phyloP scores from a whole-genome alignment of 2,797 vertebrate species.

The Cyclura pinguis region DNA sequence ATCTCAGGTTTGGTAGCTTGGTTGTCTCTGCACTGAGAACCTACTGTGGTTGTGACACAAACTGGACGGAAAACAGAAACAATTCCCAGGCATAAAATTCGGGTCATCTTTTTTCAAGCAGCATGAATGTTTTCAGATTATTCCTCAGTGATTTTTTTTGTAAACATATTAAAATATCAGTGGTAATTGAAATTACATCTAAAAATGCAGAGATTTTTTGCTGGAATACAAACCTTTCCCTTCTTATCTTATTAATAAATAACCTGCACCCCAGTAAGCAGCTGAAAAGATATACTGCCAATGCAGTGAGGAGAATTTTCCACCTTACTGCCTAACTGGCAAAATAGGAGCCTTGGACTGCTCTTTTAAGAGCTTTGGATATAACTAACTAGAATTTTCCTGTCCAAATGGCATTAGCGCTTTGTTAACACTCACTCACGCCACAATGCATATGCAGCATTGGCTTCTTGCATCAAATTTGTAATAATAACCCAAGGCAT shows the following conservation, averaged over 20 bases:
- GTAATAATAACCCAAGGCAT: background rate
- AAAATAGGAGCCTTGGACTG: constrained; percentile 67
- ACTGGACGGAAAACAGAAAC: constrained; percentile 22
- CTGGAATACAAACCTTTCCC: constrained; percentile 21
- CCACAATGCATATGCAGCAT: constrained; percentile 29
- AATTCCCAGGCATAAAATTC: constrained; percentile 12
- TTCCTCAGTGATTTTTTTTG: constrained; percentile 15
- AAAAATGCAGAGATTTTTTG: background rate
- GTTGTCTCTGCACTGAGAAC: constrained; percentile 8
- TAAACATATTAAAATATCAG: background rate
- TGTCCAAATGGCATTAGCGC: constrained; percentile 75
- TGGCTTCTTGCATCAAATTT: constrained; percentile 54
- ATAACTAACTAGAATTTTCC: constrained; percentile 47
- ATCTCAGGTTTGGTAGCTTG: constrained; percentile 25
- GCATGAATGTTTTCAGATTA: constrained; percentile 40
- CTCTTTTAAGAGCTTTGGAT: constrained; percentile 71
- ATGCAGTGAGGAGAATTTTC: constrained; percentile 77
- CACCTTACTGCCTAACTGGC: constrained; percentile 77
- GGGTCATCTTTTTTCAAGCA: constrained; percentile 15
- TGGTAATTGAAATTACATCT: constrained; percentile 9
- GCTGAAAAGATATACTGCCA: constrained; percentile 56
- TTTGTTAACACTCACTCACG: constrained; percentile 72
- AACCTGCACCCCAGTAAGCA: too few relatives aligned
- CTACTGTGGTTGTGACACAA: constrained; percentile 36
- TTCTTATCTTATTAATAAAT: constrained; percentile 46